These are phyloP conservation scores for Lasioglossum vierecki DNA, from an alignment of 2,888 invertebrate genomes.

Conservation along the genomic window DNA sequence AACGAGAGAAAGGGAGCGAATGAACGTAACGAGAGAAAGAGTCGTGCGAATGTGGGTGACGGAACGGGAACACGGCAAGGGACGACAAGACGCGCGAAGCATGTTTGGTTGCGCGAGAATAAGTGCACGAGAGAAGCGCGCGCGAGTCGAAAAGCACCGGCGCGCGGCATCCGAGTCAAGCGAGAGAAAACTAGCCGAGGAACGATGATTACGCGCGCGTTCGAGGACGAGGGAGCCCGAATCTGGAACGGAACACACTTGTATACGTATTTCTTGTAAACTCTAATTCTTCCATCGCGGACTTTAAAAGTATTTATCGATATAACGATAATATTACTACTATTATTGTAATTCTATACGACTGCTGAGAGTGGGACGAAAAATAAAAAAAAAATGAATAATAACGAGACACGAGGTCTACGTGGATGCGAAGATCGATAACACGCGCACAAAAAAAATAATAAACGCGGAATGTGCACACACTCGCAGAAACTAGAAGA, in stretches of 20 bases:
- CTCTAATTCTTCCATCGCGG: conserved; percentile 87
- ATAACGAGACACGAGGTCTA: conserved; percentile 65
- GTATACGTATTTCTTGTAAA: conserved; percentile 90
- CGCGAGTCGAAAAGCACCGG: not conserved
- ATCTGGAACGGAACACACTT: conserved; percentile 85
- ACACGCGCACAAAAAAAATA: conserved; percentile 40
- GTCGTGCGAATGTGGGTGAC: conserved; percentile 21
- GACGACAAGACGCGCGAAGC: conserved; percentile 6
- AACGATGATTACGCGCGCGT: conserved; percentile 59
- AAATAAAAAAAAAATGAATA: conserved; percentile 39
- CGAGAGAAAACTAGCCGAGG: conserved; percentile 52
- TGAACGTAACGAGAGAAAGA: not conserved
- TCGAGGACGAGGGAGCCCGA: conserved; percentile 59
- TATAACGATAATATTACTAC: conserved; percentile 83
- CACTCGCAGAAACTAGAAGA: conserved; percentile 54
- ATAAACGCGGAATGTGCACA: conserved; percentile 43
- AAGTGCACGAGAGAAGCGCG: not conserved
- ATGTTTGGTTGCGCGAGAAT: conserved; percentile 37
- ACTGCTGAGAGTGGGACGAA: conserved; percentile 83
- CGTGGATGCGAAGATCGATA: conserved; percentile 68
- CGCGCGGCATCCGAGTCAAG: conserved; percentile 15
- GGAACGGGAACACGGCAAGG: conserved; percentile 55
- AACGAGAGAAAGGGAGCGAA: not conserved
- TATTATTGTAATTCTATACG: conserved; percentile 84
- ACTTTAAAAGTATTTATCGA: conserved; percentile 84